These are phyloP conservation scores for Orestias chungarensis DNA, from an alignment of 2,797 vertebrate species.

Conservation along the genomic window DNA sequence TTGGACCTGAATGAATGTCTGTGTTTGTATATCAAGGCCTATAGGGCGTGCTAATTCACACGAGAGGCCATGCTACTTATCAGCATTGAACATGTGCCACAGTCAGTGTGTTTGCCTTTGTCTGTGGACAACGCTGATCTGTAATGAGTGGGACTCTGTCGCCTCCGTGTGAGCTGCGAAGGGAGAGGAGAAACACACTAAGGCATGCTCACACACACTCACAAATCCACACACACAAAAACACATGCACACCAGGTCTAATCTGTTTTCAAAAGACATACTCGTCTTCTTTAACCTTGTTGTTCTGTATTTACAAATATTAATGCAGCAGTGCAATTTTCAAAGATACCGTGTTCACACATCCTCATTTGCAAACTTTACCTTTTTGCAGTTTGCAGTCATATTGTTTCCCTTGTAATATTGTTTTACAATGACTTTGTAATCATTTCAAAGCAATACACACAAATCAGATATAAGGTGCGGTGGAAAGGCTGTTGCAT, in stretches of 20 bases:
- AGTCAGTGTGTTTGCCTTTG: conserved; percentile 74
- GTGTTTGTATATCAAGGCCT: conserved; percentile 51
- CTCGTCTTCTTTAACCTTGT: conserved; percentile 48
- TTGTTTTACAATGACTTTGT: conserved; percentile 7
- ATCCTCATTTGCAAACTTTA: conserved; percentile 21
- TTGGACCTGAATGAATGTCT: conserved; percentile 23
- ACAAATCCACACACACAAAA: conserved; percentile 21
- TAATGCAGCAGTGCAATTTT: conserved; percentile 10
- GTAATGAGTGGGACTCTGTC: conserved; percentile 81
- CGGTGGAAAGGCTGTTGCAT: not conserved
- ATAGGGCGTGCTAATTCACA: conserved; percentile 72
- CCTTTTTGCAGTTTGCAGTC: not conserved
- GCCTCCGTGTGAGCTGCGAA: conserved; percentile 75
- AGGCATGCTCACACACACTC: conserved; percentile 22
- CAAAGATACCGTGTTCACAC: conserved; percentile 16
- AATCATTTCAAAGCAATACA: not conserved
- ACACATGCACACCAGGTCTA: conserved; percentile 8
- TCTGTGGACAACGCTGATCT: conserved; percentile 75
- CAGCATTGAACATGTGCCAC: conserved; percentile 69
- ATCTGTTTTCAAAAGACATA: conserved; percentile 47
- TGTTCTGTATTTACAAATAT: conserved; percentile 38
- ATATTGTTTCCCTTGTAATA: conserved; percentile 4
- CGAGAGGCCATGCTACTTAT: conserved; percentile 77
- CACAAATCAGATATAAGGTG: not conserved
- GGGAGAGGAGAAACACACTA: conserved; percentile 67